Base-by-base conservation (phyloP, 2,113 vertebrate species). In the Albula goreensis region DNA sequence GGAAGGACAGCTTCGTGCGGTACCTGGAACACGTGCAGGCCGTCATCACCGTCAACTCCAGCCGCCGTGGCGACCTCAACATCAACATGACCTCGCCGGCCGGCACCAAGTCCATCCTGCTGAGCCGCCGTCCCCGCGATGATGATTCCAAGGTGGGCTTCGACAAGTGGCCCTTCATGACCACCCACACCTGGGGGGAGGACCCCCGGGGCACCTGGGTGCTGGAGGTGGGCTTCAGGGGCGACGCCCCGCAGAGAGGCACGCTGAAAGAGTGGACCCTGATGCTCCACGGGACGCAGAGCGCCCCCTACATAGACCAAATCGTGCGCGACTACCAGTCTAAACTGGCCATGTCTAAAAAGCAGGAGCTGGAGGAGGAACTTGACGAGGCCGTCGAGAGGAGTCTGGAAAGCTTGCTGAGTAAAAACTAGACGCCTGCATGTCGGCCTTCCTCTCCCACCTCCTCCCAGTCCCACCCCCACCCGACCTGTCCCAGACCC, bases 111-210 rank as follows among this genome's bases (percentile, higher is more conserved):
- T 99, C 99, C 90, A 98, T 99, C 87, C 91, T 99, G 88, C 95
- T 99, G 90, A 99, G 99, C 92, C 96, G 97, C 25, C 95, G 99
- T 63, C 98, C 99, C 1, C 96, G 98, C 10, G 99, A 99, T 70
- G 96, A 98, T 0, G 98, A 99, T 93, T 92, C 97, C 92, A 99
- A 98, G 89, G 99, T 99, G 93, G 99, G 99, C 91, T 99, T 99
- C 84, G 98, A 99, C 95, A 99, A 99, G 90, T 99, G 99, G 99
- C 99, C 99, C 91, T 99, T 99, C 95, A 99, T 99, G 99, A 99
- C 98, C 85, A 98, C 97, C 49, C 99, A 99, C 92, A 98, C 98
- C 2, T 99, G 99, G 99, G 99, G 98, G 25, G 99, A 99, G 93
- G 98, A 99, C 66, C 98, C 99, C 31, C 95, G 98, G 56, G 99